A percentile compares a stretch with the other conserved stretches of the same genome.
phyloP scores from a whole-genome alignment of 2,888 invertebrate genomes.

The Thera britannica region DNA sequence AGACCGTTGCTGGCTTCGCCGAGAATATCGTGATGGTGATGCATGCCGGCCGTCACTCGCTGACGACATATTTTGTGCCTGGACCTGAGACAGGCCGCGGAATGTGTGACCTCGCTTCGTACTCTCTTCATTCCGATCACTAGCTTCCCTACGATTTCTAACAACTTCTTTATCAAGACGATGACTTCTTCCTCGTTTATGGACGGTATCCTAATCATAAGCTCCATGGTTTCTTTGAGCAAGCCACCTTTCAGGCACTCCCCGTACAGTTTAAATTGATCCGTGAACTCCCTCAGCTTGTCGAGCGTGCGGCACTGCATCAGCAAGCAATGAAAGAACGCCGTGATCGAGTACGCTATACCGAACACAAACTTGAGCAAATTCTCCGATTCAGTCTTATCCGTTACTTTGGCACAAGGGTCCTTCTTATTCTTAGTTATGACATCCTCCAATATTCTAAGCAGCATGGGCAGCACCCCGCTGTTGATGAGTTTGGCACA shows the following conservation, averaged over 20 bases:
- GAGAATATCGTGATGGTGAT: constrained; percentile 86
- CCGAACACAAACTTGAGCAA: constrained; percentile 86
- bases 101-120: constrained; percentile 83
- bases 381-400: constrained; percentile 76
- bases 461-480: constrained; percentile 86
- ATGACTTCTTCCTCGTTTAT: constrained; percentile 66
- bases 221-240: constrained; percentile 81
- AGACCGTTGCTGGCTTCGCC: constrained; percentile 76
- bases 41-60: constrained; percentile 73
- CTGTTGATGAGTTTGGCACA: constrained; percentile 85
- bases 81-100: constrained; percentile 77
- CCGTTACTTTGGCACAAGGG: constrained; percentile 55
- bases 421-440: constrained; percentile 69
- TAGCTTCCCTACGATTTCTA: constrained; percentile 84
- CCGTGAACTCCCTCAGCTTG: constrained; percentile 82
- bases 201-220: constrained; percentile 81
- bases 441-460: constrained; percentile 85
- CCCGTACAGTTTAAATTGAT: constrained; percentile 84
- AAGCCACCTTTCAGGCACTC: constrained; percentile 85
- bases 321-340: constrained; percentile 85
- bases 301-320: constrained; percentile 83
- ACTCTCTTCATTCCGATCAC: constrained; percentile 84
- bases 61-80: constrained; percentile 81
- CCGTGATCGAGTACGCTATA: constrained; percentile 83
- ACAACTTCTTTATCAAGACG: constrained; percentile 78